These are phyloP conservation scores for Rhinatrema bivittatum DNA, from an alignment of 2,797 vertebrate genomes.

Conservation along the genomic window DNA sequence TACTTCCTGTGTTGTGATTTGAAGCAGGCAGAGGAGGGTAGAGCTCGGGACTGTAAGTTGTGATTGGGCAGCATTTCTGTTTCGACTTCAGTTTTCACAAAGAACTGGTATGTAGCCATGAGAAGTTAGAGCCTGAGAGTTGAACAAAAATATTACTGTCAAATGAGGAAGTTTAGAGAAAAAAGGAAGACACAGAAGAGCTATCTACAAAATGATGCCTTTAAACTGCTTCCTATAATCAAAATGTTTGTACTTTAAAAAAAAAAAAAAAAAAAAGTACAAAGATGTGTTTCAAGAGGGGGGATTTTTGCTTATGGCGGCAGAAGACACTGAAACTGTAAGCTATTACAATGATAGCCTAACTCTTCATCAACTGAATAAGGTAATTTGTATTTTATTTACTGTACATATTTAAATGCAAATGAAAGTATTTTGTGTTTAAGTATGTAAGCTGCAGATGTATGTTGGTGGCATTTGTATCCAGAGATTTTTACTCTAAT, in stretches of 20 bases:
- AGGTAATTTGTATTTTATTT: too few relatives aligned
- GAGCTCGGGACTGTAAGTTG: not conserved
- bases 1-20: conserved; percentile 75
- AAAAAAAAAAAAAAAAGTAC: too few relatives aligned
- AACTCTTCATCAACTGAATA: too few relatives aligned
- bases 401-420: too few relatives aligned
- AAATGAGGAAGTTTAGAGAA: conserved; percentile 14
- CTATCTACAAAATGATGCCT: fast-evolving
- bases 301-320: conserved; percentile 2
- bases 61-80: conserved; percentile 12
- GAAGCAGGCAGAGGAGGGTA: conserved; percentile 43
- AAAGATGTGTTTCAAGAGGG: conserved; percentile 23
- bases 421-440: too few relatives aligned
- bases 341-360: too few relatives aligned
- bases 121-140: not conserved
- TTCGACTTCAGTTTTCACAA: not conserved
- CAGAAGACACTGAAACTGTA: conserved; percentile 30
- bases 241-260: too few relatives aligned
- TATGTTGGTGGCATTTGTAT: too few relatives aligned
- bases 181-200: conserved; percentile 1
- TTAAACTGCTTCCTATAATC: not conserved
- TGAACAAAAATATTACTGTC: conserved; percentile 25
- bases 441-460: too few relatives aligned
- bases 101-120: conserved; percentile 22
- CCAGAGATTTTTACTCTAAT: too few relatives aligned